phyloP scores from a whole-genome alignment of 2,797 vertebrate species.

The Betta splendens region DNA sequence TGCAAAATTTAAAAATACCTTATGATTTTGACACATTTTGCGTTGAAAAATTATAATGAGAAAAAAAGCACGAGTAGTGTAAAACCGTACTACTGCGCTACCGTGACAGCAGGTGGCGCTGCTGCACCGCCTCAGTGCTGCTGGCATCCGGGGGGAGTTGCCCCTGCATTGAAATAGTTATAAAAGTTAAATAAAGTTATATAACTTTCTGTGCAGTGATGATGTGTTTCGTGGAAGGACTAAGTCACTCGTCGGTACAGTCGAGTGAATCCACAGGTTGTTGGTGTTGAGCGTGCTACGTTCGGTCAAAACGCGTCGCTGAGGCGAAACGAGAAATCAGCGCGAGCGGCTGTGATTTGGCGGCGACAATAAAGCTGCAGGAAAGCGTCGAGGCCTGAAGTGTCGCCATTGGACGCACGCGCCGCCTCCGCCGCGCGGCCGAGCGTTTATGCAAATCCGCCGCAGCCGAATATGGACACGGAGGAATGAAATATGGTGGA shows the following conservation, averaged over 20 bases:
- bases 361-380: conserved; percentile 5
- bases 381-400: neutral
- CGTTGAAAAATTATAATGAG: no score
- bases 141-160: conserved; percentile 10
- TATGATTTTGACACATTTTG: no score
- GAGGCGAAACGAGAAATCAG: neutral
- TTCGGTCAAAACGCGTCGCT: neutral
- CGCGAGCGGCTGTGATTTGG: neutral
- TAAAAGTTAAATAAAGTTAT: no score
- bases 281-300: no score
- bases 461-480: conserved; percentile 82
- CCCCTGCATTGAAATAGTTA: conserved; percentile 2
- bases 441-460: conserved; percentile 80
- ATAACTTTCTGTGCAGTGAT: no score
- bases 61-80: no score
- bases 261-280: neutral
- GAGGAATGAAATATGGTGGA: conserved; percentile 86
- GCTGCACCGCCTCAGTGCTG: neutral
- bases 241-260: rapidly evolving
- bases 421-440: conserved; percentile 57
- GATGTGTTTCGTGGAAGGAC: neutral
- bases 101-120: conserved; percentile 30
- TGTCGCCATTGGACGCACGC: conserved; percentile 67
- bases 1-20: no score
- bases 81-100: neutral